Evolutionary conservation across 2,888 invertebrate genomes (phyloP).

Genomic region (Dyspetes luteomarginatus): DNA sequence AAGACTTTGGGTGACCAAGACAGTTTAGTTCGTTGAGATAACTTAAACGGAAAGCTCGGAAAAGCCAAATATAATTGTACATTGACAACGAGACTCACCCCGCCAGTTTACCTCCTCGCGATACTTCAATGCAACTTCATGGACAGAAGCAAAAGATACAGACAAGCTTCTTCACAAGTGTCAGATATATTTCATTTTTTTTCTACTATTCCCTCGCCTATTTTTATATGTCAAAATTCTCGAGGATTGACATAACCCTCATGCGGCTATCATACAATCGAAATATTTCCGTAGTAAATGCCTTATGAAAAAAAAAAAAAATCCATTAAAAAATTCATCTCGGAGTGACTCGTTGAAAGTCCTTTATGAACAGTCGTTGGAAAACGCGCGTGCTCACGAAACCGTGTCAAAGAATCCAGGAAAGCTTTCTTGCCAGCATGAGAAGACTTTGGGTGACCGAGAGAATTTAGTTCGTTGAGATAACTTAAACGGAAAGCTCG

Average conservation of each 20-base stretch:
- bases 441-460: conserved; percentile 35
- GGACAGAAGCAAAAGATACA: too few relatives aligned
- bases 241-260: background rate
- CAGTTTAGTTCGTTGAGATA: conserved; percentile 44
- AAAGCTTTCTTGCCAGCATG: conserved; percentile 64
- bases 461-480: conserved; percentile 37
- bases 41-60: conserved; percentile 28
- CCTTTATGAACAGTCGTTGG: conserved; percentile 10
- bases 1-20: conserved; percentile 36
- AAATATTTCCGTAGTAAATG: background rate
- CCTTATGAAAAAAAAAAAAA: background rate
- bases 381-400: conserved; percentile 27
- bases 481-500: conserved; percentile 24
- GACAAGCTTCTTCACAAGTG: too few relatives aligned
- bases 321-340: background rate
- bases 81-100: conserved; percentile 41
- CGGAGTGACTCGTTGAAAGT: background rate
- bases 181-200: too few relatives aligned
- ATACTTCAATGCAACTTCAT: conserved; percentile 34
- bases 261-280: background rate
- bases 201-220: too few relatives aligned
- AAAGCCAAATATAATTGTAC: conserved; percentile 54
- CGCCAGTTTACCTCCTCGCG: conserved; percentile 26
- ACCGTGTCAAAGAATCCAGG: conserved; percentile 47
- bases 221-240: background rate